Evolutionary conservation across 1,140 invertebrate species (phyloP), one percentile per base, ranked within the genome.

Genomic region (Cheumatopsyche charites): DNA sequence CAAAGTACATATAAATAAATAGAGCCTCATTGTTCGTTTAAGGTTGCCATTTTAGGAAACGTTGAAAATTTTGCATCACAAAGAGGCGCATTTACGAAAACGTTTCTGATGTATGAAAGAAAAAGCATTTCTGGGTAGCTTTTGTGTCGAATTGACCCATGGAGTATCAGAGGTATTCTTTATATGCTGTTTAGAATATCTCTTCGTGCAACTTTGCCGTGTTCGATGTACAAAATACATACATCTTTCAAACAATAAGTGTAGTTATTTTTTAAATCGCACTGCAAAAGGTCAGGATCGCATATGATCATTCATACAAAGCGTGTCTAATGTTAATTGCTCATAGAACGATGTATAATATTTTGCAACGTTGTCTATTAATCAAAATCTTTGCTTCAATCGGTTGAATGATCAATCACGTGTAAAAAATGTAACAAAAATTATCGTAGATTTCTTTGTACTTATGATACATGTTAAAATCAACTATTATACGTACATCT

Each of bases 1-100:
- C n/a, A n/a, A n/a, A 47, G 43, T 47, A n/a, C 41, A 13, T 47
- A 15, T 47, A 47, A n/a, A 47, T 47, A 47, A 47, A 47, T 47
- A 47, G 13, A 4, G 43, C 12, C 2, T 4, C 43, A 47, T 47
- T 47, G 43, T 47, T 47, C 43, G 43, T 3, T 47, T 47, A n/a
- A 47, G 15, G 43, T 47, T 7, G 4, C 43, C 43, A 13, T 47
- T 47, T 47, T 47, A 7, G 43, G 43, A 13, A 47, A n/a, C 11
- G 13, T 13, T n/a, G 15, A 47, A 47, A 42, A n/a, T 47, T 47
- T 47, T 47, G 43, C 43, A 47, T 47, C 12, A 47, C 43, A 47
- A 47, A 47, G 43, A 36, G 43, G 43, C 43, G 13, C 43, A 47
- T 47, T 47, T 47, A 47, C 13, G 43, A 47, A 47, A 47, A 47